Conservation (phyloP, 2,113 vertebrate species). For the Bothrops jararaca region DNA sequence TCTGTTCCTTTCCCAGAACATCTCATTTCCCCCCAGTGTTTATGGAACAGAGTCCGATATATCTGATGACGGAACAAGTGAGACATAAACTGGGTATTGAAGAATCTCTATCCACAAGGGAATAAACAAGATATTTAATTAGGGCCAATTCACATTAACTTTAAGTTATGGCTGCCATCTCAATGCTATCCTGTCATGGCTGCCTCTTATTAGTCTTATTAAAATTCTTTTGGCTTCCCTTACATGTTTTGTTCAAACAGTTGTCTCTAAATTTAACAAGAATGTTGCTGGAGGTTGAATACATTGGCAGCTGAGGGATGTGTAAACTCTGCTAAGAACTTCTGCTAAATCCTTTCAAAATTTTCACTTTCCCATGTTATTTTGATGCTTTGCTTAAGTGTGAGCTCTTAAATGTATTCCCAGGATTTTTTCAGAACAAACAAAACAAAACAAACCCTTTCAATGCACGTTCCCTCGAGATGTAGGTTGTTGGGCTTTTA, state of each 20-base stretch:
- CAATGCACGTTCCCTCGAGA: background rate
- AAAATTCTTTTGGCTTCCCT: background rate
- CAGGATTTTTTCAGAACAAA: background rate
- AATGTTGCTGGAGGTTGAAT: background rate
- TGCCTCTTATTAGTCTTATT: slow-evolving; percentile 1
- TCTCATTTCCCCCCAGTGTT: background rate
- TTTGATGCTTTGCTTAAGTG: background rate
- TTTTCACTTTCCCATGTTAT: background rate
- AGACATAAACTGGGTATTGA: background rate
- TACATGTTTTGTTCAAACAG: slow-evolving; percentile 1
- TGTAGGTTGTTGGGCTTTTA: background rate
- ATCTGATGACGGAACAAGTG: background rate
- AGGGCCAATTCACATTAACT: background rate
- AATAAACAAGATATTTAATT: background rate
- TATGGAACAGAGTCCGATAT: background rate
- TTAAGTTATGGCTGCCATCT: background rate
- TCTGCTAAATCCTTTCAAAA: background rate
- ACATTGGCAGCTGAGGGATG: background rate
- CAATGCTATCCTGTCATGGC: background rate
- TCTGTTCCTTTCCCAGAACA: background rate
- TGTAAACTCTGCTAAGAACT: background rate
- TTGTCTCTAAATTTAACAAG: background rate
- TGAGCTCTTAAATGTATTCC: background rate
- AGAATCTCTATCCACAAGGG: background rate
- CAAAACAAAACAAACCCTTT: background rate